phyloP scores from a whole-genome alignment of 2,797 vertebrate genomes.

The Dendrocincla fuliginosa region DNA sequence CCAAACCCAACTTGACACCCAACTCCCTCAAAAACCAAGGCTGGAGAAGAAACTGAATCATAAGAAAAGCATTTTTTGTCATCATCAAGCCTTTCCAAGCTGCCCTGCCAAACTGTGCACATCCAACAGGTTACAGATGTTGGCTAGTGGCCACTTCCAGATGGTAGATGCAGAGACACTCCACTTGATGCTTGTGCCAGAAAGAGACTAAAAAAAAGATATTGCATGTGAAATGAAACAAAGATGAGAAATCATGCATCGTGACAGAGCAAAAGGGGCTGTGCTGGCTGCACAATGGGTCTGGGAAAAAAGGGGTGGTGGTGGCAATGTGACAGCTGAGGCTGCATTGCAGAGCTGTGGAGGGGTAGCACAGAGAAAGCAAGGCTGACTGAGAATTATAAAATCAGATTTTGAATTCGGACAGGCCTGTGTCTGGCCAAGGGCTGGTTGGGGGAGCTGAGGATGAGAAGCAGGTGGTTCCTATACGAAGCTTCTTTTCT shows the following conservation, averaged over 20 bases:
- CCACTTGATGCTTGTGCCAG: background rate
- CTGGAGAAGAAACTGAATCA: background rate
- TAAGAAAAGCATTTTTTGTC: background rate
- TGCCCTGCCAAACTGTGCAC: background rate
- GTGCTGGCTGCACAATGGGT: fast-evolving
- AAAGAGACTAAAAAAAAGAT: background rate
- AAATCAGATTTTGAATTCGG: background rate
- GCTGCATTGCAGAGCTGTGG: background rate
- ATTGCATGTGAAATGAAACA: background rate
- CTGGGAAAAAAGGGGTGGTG: background rate
- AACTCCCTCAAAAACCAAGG: background rate
- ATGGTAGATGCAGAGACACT: background rate
- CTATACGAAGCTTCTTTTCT: background rate
- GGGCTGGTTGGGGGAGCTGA: background rate
- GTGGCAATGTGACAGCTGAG: background rate
- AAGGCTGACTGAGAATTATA: background rate
- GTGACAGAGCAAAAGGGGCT: background rate
- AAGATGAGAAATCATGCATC: background rate
- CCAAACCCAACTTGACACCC: background rate
- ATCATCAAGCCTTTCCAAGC: background rate
- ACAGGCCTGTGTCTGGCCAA: background rate
- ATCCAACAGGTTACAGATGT: background rate
- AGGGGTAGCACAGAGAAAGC: background rate
- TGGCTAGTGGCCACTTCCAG: background rate
- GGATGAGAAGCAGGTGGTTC: background rate